Base-by-base conservation (phyloP, 2,797 vertebrate species). In the Microhierax caerulescens region DNA sequence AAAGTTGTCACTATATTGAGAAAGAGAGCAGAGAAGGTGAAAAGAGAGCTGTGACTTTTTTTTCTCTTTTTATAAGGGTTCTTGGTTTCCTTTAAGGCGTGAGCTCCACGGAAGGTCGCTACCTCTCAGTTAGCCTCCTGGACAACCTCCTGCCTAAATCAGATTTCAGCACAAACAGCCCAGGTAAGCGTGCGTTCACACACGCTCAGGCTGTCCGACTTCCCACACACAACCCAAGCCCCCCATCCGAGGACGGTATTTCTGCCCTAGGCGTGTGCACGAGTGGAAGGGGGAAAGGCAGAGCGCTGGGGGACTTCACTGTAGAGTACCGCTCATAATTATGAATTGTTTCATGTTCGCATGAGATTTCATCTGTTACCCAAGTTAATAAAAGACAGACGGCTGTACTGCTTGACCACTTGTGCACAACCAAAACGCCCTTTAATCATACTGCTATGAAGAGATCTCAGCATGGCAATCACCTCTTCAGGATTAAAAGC, bases 121-220 rank as follows among this genome's bases (percentile, higher is more conserved):
- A 22, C 2, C 19, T 60, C n/a, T 16, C 51, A 25, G 7, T 60
- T 21, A 74, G 23, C 7, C 23, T 54, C 72, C 14, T 8, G 19
- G n/a, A 7, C 34, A 56, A 47, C 39, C 51, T 39, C 5, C 3
- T 43, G 39, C 53, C 64, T 23, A 14, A 18, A 24, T 22, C 34
- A 70, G 69, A 39, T 34, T 65, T 34, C 68, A 70, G 41, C 43
- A 82, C 19, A 22, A n/a, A 17, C 69, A 5, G 73, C 24, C 10
- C 67, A 74, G 1, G 8, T 8, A n/a, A 8, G 24, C 1, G 4
- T 0, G 19, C 23, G 20, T 61, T 45, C 68, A 32, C 21, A 13
- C 36, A 22, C 45, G 6, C n/a, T 5, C 65, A 21, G 43, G 39
- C 48, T 24, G 1, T 32, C 43, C 18, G 13, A n/a, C 28, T 53